Base-by-base conservation (phyloP, 1,140 invertebrate genomes). In the Stegodyphus mimosarum region DNA sequence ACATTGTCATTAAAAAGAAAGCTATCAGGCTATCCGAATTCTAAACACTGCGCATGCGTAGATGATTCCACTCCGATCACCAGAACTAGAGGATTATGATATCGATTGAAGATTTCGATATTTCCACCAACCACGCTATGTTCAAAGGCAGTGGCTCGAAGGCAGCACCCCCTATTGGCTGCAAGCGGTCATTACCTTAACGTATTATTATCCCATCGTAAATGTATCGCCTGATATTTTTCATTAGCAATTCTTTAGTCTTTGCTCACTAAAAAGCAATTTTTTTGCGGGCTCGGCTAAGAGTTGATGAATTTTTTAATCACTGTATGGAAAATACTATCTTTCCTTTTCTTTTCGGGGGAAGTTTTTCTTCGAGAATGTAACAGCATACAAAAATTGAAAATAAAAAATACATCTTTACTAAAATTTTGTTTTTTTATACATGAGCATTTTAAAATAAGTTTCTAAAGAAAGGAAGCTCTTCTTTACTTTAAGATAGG, bases 51-150 rank as follows among this genome's bases (percentile, higher is more conserved):
- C 80, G 80, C 80, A 83, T 83, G 80, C 80, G 70, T 74, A 73
- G 71, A 67, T 66, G 33, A 74, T 83, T 66, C 70, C 33, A 66
- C n/a, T 33, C 50, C 17, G 48, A 18, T 60, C 63, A 71, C 51
- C 11, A 50, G 71, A 60, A 69, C 60, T 50, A 64, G 80, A 53
- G 63, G 75, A 84, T 84, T 73, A 84, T 76, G 60, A 84, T 84
- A 84, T 84, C 81, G 81, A 84, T 84, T 84, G 73, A 70, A 17
- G 50, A 64, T 84, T 84, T 69, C 81, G 81, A 84, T 84, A 84
- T 84, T 84, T 84, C 81, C 72, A 84, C 81, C 81, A 84, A 84
- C 81, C 81, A 84, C 80, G 72, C 63, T 50, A 84, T 84, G 72
- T 84, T 60, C 70, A 70, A 83, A 74, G 70, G 18, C 53, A n/a